Percentiles rank a stretch among this genome's conserved stretches.
Evolutionary conservation across 2,888 invertebrate genomes (phyloP).

Genomic region (Tetanocera ferruginea): DNA sequence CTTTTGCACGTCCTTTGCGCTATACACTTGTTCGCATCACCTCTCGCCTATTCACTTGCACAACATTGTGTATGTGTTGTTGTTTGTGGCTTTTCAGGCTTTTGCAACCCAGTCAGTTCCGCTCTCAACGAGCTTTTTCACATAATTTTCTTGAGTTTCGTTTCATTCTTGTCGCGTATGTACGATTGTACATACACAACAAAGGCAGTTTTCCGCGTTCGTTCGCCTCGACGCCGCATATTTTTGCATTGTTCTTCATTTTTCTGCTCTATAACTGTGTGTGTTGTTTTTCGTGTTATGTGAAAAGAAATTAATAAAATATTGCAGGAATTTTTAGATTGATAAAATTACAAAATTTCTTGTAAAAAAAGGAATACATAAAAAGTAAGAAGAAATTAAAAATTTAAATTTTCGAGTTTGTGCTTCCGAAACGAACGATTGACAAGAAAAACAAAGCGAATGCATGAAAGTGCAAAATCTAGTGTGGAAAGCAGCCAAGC

Average conservation of each 20-base stretch:
- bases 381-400: slow-evolving; percentile 7
- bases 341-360: slow-evolving; percentile 24
- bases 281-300: slow-evolving; percentile 35
- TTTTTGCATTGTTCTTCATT: slow-evolving; percentile 30
- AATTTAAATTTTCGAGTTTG: neutral
- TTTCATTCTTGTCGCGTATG: slow-evolving; percentile 33
- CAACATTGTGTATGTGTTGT: neutral
- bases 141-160: slow-evolving; percentile 15
- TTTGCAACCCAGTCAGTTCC: slow-evolving; percentile 3
- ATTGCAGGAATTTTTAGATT: slow-evolving; percentile 24
- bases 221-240: slow-evolving; percentile 26
- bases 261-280: neutral
- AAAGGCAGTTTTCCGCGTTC: slow-evolving; percentile 3
- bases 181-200: slow-evolving; percentile 29
- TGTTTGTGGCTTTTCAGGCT: neutral
- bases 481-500: neutral
- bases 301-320: slow-evolving; percentile 20
- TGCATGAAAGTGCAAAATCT: neutral
- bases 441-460: slow-evolving; percentile 24
- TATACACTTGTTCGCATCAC: neutral
- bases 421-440: neutral
- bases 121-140: neutral
- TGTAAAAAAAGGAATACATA: slow-evolving; percentile 25
- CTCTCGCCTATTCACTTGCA: slow-evolving; percentile 19
- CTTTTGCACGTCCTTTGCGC: neutral